Percentiles rank a stretch among this genome's conserved stretches.
These are phyloP conservation scores for Malacosoma neustria DNA, from an alignment of 2,888 invertebrate genomes.

Conservation along the genomic window DNA sequence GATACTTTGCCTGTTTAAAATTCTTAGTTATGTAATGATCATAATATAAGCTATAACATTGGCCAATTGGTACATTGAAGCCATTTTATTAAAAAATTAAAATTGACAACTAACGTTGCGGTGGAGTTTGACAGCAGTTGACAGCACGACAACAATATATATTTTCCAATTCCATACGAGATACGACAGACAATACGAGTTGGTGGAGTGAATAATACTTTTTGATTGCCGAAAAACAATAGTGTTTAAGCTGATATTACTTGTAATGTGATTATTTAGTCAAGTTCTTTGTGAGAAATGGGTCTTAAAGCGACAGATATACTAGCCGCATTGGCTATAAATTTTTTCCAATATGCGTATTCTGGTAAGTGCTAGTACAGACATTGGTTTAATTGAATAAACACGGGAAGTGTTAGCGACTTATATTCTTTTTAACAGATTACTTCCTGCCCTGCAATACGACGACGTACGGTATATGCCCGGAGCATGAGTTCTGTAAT, in stretches of 20 bases:
- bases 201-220: too few relatives aligned
- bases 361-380: constrained; percentile 50
- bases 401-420: constrained; percentile 47
- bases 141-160: too few relatives aligned
- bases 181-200: too few relatives aligned
- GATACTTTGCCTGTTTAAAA: too few relatives aligned
- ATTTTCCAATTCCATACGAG: too few relatives aligned
- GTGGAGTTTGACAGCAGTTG: too few relatives aligned
- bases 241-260: constrained; percentile 10
- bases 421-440: constrained; percentile 68
- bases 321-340: constrained; percentile 40
- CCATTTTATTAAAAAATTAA: too few relatives aligned
- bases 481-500: constrained; percentile 40
- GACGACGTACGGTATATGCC: constrained; percentile 35
- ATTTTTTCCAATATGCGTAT: constrained; percentile 44
- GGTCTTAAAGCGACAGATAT: constrained; percentile 39
- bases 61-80: too few relatives aligned
- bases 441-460: constrained; percentile 62
- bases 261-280: constrained; percentile 49
- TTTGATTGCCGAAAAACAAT: too few relatives aligned
- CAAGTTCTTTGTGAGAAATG: constrained; percentile 28
- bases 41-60: too few relatives aligned
- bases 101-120: too few relatives aligned
- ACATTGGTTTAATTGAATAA: constrained; percentile 73
- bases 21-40: too few relatives aligned